Conservation (phyloP, 2,113 vertebrate species). For the Lycocorax pyrrhopterus region DNA sequence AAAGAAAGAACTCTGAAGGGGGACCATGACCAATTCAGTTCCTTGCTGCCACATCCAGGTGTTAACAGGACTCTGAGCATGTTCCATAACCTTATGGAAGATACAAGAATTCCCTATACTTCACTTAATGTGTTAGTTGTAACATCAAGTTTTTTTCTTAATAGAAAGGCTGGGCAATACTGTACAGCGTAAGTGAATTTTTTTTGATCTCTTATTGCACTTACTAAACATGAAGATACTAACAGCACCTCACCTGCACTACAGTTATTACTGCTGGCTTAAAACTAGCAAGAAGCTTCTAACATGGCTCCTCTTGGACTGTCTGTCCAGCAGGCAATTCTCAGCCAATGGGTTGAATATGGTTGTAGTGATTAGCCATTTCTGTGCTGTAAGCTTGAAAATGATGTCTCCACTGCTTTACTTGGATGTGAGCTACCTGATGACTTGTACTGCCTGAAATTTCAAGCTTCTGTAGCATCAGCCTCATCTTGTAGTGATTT, state of each 20-base stretch:
- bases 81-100: neutral
- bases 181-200: slow-evolving; percentile 62
- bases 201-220: neutral
- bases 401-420: neutral
- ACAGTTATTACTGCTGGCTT: neutral
- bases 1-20: neutral
- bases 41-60: neutral
- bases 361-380: neutral
- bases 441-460: neutral
- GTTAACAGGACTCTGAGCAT: neutral
- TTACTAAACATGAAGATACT: slow-evolving; percentile 36
- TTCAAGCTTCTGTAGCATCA: neutral
- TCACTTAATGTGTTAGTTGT: slow-evolving; percentile 9
- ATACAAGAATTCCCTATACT: neutral
- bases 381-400: neutral
- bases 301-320: neutral
- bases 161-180: slow-evolving; percentile 64
- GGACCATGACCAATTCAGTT: neutral
- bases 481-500: neutral
- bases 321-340: neutral
- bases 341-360: neutral
- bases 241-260: slow-evolving; percentile 17
- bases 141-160: slow-evolving; percentile 44
- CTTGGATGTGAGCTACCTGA: neutral
- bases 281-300: neutral